Base-by-base conservation (phyloP, 2,888 invertebrate species). In the Drosophila formosana region DNA sequence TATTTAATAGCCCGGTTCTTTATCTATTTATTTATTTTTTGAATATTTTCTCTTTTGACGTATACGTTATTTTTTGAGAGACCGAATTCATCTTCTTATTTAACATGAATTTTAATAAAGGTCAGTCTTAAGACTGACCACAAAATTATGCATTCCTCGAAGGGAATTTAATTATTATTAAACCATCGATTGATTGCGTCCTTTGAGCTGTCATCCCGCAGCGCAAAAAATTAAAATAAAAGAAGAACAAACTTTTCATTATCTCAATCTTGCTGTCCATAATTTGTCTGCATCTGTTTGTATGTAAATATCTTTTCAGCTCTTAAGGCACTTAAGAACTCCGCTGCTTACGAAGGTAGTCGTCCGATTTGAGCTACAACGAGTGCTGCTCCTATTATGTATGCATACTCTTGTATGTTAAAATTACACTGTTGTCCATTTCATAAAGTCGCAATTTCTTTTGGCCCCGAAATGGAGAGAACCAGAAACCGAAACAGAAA, bases 371-470 rank as follows among this genome's bases (percentile, higher is more conserved):
- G 13, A 51, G 23, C 39, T 39, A 51, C 11, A 41, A 13, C 13
- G 39, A 41, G 39, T 18, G 39, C 32, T 18, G 39, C 32, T 51
- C 11, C 46, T 25, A 69, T 60, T 26, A 69, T 30, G 25, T 39
- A 55, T 61, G 52, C 61, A 70, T 56, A 32, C 34, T 46, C 45
- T 57, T 51, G 49, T 45, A 9, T 30, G 45, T 51, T 13, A 30
- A 32, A 60, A 55, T 53, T 43, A 55, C 73, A 46, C 45, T 47
- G 58, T n/a, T 65, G 75, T 62, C 43, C 79, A 56, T 66, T 78
- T 67, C 18, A 57, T 39, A 53, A 52, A 68, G 50, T 41, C 64
- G 56, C 56, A 66, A 62, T 66, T 77, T 64, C 51, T 39, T 34
- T 63, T 52, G 66, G 50, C 41, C 55, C 43, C 47, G 3, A 46